Evolutionary conservation across 2,888 invertebrate species (phyloP).

Genomic region (Lamellibrachia columna): DNA sequence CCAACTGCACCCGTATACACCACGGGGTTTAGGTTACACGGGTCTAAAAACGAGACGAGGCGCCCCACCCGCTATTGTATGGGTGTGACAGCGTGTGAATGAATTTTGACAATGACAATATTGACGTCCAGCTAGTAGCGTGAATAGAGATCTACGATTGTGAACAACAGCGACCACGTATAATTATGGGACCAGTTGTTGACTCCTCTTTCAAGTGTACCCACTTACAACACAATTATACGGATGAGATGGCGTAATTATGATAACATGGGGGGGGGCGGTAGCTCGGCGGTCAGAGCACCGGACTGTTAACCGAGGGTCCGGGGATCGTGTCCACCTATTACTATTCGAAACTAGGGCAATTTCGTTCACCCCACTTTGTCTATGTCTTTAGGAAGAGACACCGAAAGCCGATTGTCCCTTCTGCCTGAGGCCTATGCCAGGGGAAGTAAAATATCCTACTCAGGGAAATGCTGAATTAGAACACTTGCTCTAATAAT

Average conservation of each 20-base stretch:
- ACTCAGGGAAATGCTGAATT: too few species aligned
- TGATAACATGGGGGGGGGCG: not conserved
- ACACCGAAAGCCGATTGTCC: too few species aligned
- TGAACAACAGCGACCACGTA: not conserved
- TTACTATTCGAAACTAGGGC: too few species aligned
- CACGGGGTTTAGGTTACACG: not conserved
- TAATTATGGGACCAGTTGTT: not conserved
- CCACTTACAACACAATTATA: not conserved
- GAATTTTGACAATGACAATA: not conserved
- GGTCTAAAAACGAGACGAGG: not conserved
- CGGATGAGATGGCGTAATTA: not conserved
- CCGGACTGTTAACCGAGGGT: too few species aligned
- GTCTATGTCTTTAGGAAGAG: too few species aligned
- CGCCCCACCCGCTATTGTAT: not conserved
- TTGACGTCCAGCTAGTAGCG: not conserved
- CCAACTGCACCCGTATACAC: not conserved
- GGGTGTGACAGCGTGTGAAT: not conserved
- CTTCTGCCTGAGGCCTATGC: too few species aligned
- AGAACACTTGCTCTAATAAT: too few species aligned
- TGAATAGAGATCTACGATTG: not conserved
- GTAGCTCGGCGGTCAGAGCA: not conserved
- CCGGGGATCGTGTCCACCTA: too few species aligned
- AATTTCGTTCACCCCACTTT: too few species aligned
- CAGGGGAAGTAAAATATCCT: too few species aligned
- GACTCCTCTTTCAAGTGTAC: not conserved